Evolutionary conservation across 2,888 invertebrate species (phyloP).

Genomic region (Scaptomyza caliginosa): DNA sequence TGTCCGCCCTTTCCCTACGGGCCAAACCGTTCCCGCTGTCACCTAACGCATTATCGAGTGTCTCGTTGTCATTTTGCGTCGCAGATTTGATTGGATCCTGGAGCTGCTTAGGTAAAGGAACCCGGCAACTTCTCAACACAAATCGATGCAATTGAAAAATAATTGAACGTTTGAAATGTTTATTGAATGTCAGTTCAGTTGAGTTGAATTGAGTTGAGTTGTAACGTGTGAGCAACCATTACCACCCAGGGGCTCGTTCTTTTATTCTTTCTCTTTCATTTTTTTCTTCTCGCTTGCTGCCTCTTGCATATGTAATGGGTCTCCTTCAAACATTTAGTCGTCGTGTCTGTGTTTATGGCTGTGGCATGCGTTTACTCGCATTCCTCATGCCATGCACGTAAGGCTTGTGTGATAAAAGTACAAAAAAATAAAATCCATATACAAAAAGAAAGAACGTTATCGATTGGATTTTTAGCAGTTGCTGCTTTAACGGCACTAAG

Average conservation of each 20-base stretch:
- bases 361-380: conserved; percentile 17
- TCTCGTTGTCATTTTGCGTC: conserved; percentile 38
- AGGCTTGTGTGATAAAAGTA: conserved; percentile 30
- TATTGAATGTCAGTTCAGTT: conserved; percentile 69
- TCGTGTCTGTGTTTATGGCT: conserved; percentile 15
- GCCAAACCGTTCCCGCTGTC: neutral
- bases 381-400: conserved; percentile 56
- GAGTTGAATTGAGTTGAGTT: conserved; percentile 28
- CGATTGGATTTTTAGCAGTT: conserved; percentile 57
- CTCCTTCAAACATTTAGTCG: conserved; percentile 4
- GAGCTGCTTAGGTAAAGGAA: conserved; percentile 12
- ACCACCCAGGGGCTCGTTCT: conserved; percentile 23
- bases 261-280: neutral
- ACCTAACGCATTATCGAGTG: conserved; percentile 33
- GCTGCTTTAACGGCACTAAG: conserved; percentile 64
- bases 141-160: conserved; percentile 78
- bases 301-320: conserved; percentile 47
- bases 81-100: conserved; percentile 36
- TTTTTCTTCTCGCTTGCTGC: too few species aligned
- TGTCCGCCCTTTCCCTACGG: neutral
- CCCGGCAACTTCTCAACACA: conserved; percentile 21
- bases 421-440: conserved; percentile 7
- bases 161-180: conserved; percentile 74
- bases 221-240: conserved; percentile 28
- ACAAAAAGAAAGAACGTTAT: conserved; percentile 46